Evolutionary conservation across 2,888 invertebrate genomes (phyloP).

Genomic region (Hemicrepidius hirtus): DNA sequence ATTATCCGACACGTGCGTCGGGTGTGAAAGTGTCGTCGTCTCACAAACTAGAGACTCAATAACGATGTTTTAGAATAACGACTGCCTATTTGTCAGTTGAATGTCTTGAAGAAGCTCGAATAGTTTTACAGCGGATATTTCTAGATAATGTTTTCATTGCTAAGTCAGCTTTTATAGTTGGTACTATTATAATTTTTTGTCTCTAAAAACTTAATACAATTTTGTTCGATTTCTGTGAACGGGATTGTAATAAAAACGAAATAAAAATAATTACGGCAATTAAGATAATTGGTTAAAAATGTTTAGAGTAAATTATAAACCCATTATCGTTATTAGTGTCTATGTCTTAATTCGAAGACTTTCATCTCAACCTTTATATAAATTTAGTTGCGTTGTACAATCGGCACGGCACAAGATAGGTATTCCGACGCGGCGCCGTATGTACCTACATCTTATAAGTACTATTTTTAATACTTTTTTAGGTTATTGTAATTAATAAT

Average conservation of each 20-base stretch:
- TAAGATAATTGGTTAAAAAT: slow-evolving; percentile 6
- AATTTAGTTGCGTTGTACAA: background rate
- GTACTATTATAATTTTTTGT: slow-evolving; percentile 31
- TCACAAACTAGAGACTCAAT: slow-evolving; percentile 50
- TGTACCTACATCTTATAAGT: too few relatives aligned
- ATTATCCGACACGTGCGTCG: slow-evolving; percentile 44
- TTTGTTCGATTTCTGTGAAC: background rate
- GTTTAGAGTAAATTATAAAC: slow-evolving; percentile 17
- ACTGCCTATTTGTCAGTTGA: slow-evolving; percentile 57
- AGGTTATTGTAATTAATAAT: too few relatives aligned
- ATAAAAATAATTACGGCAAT: slow-evolving; percentile 17
- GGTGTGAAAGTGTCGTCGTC: slow-evolving; percentile 48
- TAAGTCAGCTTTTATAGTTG: slow-evolving; percentile 30
- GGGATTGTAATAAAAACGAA: background rate
- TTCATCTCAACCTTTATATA: background rate
- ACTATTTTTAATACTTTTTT: too few relatives aligned
- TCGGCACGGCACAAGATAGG: too few relatives aligned
- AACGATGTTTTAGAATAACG: slow-evolving; percentile 58
- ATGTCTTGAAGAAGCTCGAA: slow-evolving; percentile 49
- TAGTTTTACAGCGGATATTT: slow-evolving; percentile 57
- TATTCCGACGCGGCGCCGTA: too few relatives aligned
- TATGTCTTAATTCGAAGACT: slow-evolving; percentile 19
- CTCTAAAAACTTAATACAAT: background rate
- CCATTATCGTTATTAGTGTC: slow-evolving; percentile 15
- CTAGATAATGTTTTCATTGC: slow-evolving; percentile 54